phyloP scores from a whole-genome alignment of 2,113 vertebrate genomes.

The Epinephelus lanceolatus region DNA sequence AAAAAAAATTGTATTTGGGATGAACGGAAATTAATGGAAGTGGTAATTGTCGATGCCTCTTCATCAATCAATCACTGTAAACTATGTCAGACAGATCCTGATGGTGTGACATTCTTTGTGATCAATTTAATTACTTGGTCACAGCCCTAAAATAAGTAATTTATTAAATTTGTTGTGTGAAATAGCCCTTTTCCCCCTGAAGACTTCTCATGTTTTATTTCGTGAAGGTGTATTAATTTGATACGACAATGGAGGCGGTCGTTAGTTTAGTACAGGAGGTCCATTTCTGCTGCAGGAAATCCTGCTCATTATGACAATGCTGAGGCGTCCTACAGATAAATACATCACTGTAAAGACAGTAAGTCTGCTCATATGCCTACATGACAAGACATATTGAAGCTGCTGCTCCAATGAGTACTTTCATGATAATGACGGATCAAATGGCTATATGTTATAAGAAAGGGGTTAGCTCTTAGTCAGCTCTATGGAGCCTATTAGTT shows the following conservation, averaged over 20 bases:
- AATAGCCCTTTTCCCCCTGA: not conserved
- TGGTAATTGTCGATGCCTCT: not conserved
- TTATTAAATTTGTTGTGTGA: not conserved
- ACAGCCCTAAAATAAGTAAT: not conserved
- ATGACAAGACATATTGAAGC: not conserved
- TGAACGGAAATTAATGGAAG: not conserved
- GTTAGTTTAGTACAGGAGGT: not conserved
- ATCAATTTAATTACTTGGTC: not conserved
- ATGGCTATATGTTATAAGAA: not conserved
- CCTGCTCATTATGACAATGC: not conserved
- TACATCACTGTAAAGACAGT: not conserved
- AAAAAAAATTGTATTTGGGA: too few relatives aligned
- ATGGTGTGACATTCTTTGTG: not conserved
- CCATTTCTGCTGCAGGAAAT: not conserved
- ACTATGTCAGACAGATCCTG: not conserved
- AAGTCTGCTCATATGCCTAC: not conserved
- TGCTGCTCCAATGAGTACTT: too few relatives aligned
- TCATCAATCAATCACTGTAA: not conserved
- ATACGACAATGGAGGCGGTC: not conserved
- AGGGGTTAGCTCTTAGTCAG: not conserved
- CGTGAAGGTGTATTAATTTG: not conserved
- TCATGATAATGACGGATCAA: not conserved
- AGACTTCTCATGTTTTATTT: conserved; percentile 5
- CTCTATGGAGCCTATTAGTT: not conserved
- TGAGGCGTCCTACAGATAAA: too few relatives aligned